These are phyloP conservation scores for Caenorhabditis macrosperma DNA, from an alignment of 2,888 invertebrate genomes.

Conservation along the genomic window DNA sequence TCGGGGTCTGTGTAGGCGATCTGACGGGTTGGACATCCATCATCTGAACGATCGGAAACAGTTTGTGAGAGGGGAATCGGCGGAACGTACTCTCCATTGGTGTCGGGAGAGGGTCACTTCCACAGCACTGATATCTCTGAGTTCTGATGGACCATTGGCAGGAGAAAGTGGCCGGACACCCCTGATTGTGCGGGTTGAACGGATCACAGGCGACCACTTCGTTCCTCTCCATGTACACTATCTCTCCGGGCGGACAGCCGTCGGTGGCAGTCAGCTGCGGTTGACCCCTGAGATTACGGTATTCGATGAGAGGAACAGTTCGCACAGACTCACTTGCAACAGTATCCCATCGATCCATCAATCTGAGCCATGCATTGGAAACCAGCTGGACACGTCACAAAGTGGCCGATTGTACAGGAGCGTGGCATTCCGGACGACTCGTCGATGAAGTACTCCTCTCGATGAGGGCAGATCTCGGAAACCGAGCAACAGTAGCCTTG, in stretches of 20 bases:
- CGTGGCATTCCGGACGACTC: slow-evolving; percentile 71
- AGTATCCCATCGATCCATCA: slow-evolving; percentile 68
- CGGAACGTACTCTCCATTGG: slow-evolving; percentile 64
- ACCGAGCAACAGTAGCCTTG: slow-evolving; percentile 74
- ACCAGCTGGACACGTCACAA: slow-evolving; percentile 70
- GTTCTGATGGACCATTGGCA: slow-evolving; percentile 73
- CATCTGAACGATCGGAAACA: slow-evolving; percentile 40
- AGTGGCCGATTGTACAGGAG: slow-evolving; percentile 71
- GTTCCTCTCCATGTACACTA: slow-evolving; percentile 73
- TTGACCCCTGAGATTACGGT: slow-evolving; percentile 32
- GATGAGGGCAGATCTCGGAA: slow-evolving; percentile 71
- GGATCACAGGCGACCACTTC: slow-evolving; percentile 71
- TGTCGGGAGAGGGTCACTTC: slow-evolving; percentile 67
- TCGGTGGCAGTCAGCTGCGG: slow-evolving; percentile 62
- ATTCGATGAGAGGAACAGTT: neutral
- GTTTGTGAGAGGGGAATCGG: neutral
- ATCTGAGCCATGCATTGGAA: slow-evolving; percentile 68
- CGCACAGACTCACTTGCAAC: slow-evolving; percentile 57
- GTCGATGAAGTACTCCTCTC: slow-evolving; percentile 72
- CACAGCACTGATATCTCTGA: slow-evolving; percentile 73
- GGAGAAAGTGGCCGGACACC: slow-evolving; percentile 69
- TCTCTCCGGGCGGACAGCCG: slow-evolving; percentile 72
- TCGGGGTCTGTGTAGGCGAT: slow-evolving; percentile 71
- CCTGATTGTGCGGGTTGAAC: slow-evolving; percentile 68
- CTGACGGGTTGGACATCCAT: slow-evolving; percentile 72